Conservation (phyloP, 1,140 invertebrate genomes). For the Druon quercuslanigerum region DNA sequence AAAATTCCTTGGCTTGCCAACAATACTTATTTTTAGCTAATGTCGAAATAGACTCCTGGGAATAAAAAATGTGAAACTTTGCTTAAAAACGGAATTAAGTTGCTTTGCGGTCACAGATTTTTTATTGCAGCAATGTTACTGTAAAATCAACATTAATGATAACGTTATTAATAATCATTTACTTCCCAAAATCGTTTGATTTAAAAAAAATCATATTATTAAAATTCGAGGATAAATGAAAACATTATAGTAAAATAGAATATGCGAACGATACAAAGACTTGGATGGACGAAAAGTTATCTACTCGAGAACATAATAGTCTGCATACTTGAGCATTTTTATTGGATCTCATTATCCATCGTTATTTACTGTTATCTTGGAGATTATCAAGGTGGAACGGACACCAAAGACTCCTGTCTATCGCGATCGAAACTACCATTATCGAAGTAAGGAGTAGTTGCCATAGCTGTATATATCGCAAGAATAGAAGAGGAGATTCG, state of each 20-base stretch:
- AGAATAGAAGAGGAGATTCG: background rate
- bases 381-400: background rate
- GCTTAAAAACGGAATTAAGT: too few relatives aligned
- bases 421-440: constrained; percentile 3
- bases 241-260: background rate
- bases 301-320: background rate
- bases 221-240: background rate
- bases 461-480: background rate
- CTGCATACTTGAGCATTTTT: background rate
- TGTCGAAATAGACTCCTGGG: too few relatives aligned
- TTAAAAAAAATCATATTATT: too few relatives aligned
- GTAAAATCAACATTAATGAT: too few relatives aligned
- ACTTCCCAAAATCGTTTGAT: too few relatives aligned
- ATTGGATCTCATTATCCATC: constrained; percentile 12
- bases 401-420: background rate
- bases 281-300: background rate
- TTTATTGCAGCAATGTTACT: too few relatives aligned
- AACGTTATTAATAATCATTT: too few relatives aligned
- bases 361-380: background rate
- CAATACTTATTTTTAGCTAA: too few relatives aligned
- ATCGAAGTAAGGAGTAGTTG: constrained; percentile 22
- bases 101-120: too few relatives aligned
- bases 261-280: background rate
- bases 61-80: too few relatives aligned
- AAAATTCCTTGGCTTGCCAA: too few relatives aligned